Conservation (phyloP, 1,140 invertebrate species). For the Ectropis grisescens region DNA sequence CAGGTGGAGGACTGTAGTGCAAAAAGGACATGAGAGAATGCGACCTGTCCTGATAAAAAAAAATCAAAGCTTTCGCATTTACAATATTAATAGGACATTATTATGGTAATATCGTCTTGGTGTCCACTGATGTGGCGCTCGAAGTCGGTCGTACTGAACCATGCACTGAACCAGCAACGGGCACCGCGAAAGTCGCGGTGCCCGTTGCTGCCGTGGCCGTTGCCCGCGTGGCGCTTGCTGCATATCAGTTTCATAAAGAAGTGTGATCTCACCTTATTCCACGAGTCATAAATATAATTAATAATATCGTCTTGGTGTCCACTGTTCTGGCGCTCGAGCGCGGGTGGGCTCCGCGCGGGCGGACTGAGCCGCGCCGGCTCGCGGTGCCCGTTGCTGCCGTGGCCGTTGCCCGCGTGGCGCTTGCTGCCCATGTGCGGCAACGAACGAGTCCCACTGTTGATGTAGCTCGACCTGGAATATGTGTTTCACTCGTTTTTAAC, state of each 20-base stretch:
- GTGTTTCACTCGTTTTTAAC: too few species aligned
- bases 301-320: conserved; percentile 63
- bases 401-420: conserved; percentile 34
- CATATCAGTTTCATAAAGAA: too few species aligned
- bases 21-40: too few species aligned
- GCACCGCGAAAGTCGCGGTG: too few species aligned
- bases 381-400: conserved; percentile 17
- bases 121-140: conserved; percentile 26
- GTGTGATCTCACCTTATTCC: conserved; percentile 65
- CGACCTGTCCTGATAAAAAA: too few species aligned
- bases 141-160: conserved; percentile 39
- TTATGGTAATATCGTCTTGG: conserved; percentile 63
- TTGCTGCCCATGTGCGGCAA: conserved; percentile 48
- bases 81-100: too few species aligned
- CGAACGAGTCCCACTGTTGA: conserved; percentile 45
- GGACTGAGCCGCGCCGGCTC: conserved; percentile 47
- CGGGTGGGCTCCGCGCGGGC: conserved; percentile 29
- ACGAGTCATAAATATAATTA: conserved; percentile 65
- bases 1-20: too few species aligned
- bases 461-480: conserved; percentile 46
- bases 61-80: too few species aligned
- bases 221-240: conserved; percentile 37
- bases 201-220: conserved; percentile 15
- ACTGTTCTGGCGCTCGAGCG: conserved; percentile 13
- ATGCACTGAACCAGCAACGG: too few species aligned